Evolutionary conservation across 2,113 vertebrate species (phyloP), one percentile per base, ranked within the genome.

Genomic region (Cyanoderma ruficeps): DNA sequence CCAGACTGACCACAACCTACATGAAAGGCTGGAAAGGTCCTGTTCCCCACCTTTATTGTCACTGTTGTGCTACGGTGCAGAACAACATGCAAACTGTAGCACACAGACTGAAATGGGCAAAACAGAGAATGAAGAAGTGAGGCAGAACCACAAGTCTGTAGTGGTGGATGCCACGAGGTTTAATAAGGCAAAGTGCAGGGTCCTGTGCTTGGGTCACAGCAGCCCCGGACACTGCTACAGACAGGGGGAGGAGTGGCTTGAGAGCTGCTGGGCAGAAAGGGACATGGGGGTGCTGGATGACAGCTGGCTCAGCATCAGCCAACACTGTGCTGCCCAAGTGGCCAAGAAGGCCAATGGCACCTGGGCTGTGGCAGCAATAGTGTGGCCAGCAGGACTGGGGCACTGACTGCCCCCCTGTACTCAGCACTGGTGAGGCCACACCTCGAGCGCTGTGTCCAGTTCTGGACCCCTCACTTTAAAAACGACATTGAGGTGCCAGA

Each of bases 331-430:
- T 76, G 44, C 61, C 37, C 21, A 12, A 6, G 11, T 12, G 27
- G 53, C 33, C 50, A 85, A 16, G 35, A n/a, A 64, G 28, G 42
- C 12, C 10, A 59, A 0, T 18, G 46, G 72, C 46, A 52, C 17
- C 31, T 27, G 53, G 53, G 7, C 31, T 59, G 44, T 2, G 22
- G 8, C 46, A 37, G 33, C 46, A 68, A 4, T 1, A 2, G 27
- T 6, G 53, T 10, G 46, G 63, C 27, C 63, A 68, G 63, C 14
- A 52, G 46, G 37, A 60, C 4, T 44, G 59, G 71, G 37, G 17
- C 72, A 33, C 9, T 0, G 33, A 44, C 8, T 1, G 0, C 11
- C 6, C 5, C 42, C 17, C 63, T 23, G 33, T 8, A 23, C 27
- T 5, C 3, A 0, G 33, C 63, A 68, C 4, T 44, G 63, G 9